Percentiles rank a stretch among this genome's conserved stretches.
Conservation (phyloP, 2,888 invertebrate genomes). For the Zygothrica quintamaculata region DNA sequence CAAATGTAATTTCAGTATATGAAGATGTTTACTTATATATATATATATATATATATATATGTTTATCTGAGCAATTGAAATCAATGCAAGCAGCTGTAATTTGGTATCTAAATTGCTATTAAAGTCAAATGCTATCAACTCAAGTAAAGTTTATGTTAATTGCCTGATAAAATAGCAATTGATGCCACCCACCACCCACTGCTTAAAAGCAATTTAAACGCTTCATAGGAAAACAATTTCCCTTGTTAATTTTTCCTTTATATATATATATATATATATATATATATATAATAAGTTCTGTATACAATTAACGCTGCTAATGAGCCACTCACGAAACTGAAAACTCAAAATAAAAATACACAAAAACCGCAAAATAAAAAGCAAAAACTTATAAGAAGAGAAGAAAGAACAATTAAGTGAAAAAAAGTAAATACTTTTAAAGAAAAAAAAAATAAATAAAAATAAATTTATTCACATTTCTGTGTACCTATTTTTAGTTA, state of each 20-base stretch:
- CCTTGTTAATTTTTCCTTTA: slow-evolving; percentile 1
- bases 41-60: background rate
- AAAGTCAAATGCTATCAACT: no score
- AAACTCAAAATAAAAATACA: slow-evolving; percentile 13
- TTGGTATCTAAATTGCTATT: slow-evolving; percentile 50
- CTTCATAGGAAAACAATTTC: slow-evolving; percentile 21
- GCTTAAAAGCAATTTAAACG: slow-evolving; percentile 51
- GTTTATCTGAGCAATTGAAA: slow-evolving; percentile 12
- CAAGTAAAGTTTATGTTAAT: no score
- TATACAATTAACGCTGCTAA: slow-evolving; percentile 53
- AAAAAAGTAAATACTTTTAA: background rate
- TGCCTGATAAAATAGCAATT: slow-evolving; percentile 26
- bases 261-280: slow-evolving; percentile 5
- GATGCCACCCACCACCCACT: slow-evolving; percentile 1
- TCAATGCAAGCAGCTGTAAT: slow-evolving; percentile 19
- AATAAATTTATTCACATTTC: slow-evolving; percentile 12
- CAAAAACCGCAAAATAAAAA: slow-evolving; percentile 1
- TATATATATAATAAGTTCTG: slow-evolving; percentile 29
- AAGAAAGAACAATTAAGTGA: background rate
- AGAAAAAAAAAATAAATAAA: no score
- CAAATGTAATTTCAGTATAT: background rate
- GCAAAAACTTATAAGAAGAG: slow-evolving; percentile 24
- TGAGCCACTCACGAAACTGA: slow-evolving; percentile 54
- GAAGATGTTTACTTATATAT: background rate
- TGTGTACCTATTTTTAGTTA: slow-evolving; percentile 53